Conservation (phyloP, 2,113 vertebrate species). For the Falcunculus frontatus region DNA sequence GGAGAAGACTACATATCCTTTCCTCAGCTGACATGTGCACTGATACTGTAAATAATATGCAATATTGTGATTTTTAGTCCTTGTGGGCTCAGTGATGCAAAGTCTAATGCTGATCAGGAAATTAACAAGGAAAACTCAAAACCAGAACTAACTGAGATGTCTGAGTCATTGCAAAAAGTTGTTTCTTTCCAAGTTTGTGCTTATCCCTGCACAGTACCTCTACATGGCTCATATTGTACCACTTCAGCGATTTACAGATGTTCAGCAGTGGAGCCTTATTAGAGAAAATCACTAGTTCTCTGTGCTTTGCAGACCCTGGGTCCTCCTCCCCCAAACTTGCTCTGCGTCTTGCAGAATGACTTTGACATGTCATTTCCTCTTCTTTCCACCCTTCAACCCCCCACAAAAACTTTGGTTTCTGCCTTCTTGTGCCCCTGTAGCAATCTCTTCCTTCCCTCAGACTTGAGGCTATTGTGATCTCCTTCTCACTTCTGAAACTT, state of each 20-base stretch:
- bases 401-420: not conserved
- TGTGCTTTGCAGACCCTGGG: not conserved
- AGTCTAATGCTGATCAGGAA: not conserved
- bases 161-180: not conserved
- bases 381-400: not conserved
- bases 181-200: not conserved
- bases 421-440: not conserved
- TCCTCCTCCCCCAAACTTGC: not conserved
- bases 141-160: not conserved
- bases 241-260: not conserved
- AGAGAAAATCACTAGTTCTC: not conserved
- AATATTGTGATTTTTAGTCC: not conserved
- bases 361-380: not conserved
- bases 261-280: not conserved
- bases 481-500: not conserved
- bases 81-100: not conserved
- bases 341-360: not conserved
- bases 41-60: not conserved
- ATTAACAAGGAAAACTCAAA: not conserved
- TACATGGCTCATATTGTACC: not conserved
- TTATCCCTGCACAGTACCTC: not conserved
- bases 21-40: not conserved
- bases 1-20: not conserved
- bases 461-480: not conserved
- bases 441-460: not conserved